Conservation (phyloP, 1,140 invertebrate genomes). For the Brachionus calyciflorus region DNA sequence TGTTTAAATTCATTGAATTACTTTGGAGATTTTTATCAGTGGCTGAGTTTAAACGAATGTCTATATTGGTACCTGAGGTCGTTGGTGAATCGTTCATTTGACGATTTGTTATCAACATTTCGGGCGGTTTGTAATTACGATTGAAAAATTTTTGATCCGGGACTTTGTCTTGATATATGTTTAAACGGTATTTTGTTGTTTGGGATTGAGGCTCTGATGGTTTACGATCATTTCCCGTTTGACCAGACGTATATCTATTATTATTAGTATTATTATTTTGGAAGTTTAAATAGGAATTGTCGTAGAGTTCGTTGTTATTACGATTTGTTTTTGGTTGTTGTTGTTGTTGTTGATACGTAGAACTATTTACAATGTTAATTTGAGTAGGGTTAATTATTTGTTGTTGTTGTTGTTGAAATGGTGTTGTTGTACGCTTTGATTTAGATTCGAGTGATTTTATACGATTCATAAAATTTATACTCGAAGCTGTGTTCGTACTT, state of each 20-base stretch:
- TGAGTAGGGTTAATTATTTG: neutral
- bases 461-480: slow-evolving; percentile 9
- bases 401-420: neutral
- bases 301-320: neutral
- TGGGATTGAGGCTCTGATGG: neutral
- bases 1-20: slow-evolving; percentile 24
- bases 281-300: slow-evolving; percentile 33
- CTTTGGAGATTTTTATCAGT: neutral
- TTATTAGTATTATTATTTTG: too few relatives aligned
- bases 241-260: slow-evolving; percentile 2
- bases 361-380: slow-evolving; percentile 20
- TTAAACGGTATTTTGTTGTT: slow-evolving; percentile 29
- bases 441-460: slow-evolving; percentile 24
- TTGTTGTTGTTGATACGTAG: neutral
- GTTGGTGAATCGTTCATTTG: neutral
- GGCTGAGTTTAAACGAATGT: neutral
- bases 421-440: neutral
- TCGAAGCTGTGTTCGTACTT: slow-evolving; percentile 28
- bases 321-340: neutral
- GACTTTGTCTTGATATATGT: slow-evolving; percentile 28
- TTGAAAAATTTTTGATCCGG: slow-evolving; percentile 41
- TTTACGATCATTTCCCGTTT: neutral
- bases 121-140: slow-evolving; percentile 17
- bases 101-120: neutral
- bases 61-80: neutral